Evolutionary conservation across 1,140 invertebrate genomes (phyloP).

Genomic region (Leguminivora glycinivorella): DNA sequence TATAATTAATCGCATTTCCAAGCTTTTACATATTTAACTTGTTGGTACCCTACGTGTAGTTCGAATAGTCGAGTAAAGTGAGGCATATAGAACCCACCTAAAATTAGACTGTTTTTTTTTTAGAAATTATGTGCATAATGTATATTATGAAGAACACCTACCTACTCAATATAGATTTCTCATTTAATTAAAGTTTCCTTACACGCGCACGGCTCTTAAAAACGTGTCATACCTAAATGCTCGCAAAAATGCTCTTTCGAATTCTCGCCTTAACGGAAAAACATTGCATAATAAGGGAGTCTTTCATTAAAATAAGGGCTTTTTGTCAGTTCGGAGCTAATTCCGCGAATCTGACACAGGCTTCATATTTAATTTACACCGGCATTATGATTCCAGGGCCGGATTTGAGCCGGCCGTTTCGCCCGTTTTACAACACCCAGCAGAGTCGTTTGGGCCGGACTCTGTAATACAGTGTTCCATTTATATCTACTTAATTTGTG

Average conservation of each 20-base stretch:
- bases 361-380: conserved; percentile 28
- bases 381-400: conserved; percentile 24
- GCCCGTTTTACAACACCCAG: conserved; percentile 20
- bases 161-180: no score
- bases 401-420: conserved; percentile 27
- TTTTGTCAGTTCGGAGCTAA: conserved; percentile 22
- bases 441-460: conserved; percentile 25
- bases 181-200: no score
- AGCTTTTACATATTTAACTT: no score
- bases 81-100: no score
- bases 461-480: conserved; percentile 27
- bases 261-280: neutral
- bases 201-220: neutral
- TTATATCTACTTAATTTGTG: conserved; percentile 28
- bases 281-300: conserved; percentile 18
- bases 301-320: conserved; percentile 22
- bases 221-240: neutral
- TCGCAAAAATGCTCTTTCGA: neutral
- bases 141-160: no score
- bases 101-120: no score
- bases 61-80: no score
- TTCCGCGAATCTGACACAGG: conserved; percentile 18
- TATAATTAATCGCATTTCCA: no score
- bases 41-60: no score
- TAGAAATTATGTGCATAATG: no score